A percentile compares a stretch with the other conserved stretches of the same genome.
These are phyloP conservation scores for Atrina japonica DNA, from an alignment of 2,888 invertebrate genomes.

Conservation along the genomic window DNA sequence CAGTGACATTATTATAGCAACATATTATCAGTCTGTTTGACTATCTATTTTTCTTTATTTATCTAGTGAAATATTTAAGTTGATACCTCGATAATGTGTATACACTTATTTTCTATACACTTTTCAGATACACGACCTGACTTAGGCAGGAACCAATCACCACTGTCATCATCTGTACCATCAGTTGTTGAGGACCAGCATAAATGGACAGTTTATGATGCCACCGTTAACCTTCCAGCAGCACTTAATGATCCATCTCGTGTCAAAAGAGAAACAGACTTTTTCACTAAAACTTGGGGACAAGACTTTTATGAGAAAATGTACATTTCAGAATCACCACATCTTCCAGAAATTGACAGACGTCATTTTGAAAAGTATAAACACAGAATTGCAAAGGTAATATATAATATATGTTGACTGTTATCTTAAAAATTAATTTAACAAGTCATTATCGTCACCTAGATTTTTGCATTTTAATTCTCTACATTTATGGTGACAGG, in stretches of 20 bases:
- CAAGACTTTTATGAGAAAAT: constrained; percentile 92
- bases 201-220: constrained; percentile 92
- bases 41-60: no score
- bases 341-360: constrained; percentile 90
- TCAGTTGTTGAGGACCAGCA: constrained; percentile 78
- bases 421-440: no score
- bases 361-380: constrained; percentile 94
- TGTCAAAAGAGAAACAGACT: constrained; percentile 88
- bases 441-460: no score
- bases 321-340: constrained; percentile 88
- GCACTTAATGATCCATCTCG: constrained; percentile 95
- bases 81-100: no score
- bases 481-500: no score
- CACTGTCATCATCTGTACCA: constrained; percentile 55
- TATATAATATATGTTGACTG: constrained; percentile 27
- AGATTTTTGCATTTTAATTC: no score
- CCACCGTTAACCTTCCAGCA: constrained; percentile 96
- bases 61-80: no score
- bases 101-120: no score
- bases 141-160: neutral
- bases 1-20: no score
- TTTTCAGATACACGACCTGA: no score
- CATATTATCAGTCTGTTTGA: no score
- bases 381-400: constrained; percentile 84
- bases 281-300: constrained; percentile 99